These are phyloP conservation scores for Andricus curvator DNA, from an alignment of 2,888 invertebrate genomes.

Conservation along the genomic window DNA sequence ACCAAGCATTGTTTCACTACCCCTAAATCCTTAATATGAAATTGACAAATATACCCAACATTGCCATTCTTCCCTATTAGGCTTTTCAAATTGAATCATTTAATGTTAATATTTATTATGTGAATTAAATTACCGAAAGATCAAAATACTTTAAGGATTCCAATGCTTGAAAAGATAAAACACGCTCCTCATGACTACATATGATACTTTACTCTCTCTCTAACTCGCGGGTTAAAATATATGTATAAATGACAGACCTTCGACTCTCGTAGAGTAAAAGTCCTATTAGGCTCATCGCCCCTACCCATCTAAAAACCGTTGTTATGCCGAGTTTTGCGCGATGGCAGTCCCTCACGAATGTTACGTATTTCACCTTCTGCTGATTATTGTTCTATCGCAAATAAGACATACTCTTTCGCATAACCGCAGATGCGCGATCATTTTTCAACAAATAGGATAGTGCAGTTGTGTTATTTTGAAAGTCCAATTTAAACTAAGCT, in stretches of 20 bases:
- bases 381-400: neutral
- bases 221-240: neutral
- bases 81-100: too few species aligned
- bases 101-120: neutral
- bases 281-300: neutral
- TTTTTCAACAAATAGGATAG: neutral
- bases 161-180: neutral
- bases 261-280: neutral
- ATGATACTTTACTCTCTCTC: neutral
- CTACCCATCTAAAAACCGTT: constrained; percentile 4
- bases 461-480: too few species aligned
- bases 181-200: neutral
- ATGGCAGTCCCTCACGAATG: constrained; percentile 4
- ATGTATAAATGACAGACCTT: constrained; percentile 13
- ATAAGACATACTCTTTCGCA: neutral
- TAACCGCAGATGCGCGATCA: neutral
- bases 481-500: too few species aligned
- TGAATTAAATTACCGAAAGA: neutral
- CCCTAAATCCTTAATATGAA: neutral
- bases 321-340: neutral
- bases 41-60: too few species aligned
- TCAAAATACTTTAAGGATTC: neutral
- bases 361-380: neutral
- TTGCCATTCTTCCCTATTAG: neutral
- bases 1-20: neutral